These are phyloP conservation scores for Sericinus montela DNA, from an alignment of 2,888 invertebrate genomes.

Conservation along the genomic window DNA sequence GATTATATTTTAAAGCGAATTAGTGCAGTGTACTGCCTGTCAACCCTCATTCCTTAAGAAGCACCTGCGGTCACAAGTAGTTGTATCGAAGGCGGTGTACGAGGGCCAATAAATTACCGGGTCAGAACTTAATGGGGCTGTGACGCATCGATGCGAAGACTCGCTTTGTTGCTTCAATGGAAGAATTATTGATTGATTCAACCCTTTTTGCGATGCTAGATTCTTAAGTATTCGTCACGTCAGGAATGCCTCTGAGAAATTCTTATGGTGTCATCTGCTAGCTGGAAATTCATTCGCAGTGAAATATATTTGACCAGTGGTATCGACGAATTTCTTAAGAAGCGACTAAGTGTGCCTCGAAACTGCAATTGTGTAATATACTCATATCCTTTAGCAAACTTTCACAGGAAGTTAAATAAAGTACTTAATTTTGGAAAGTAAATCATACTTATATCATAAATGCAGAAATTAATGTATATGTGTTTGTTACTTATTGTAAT, in stretches of 20 bases:
- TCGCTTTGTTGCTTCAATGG: conserved; percentile 1
- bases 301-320: too few relatives aligned
- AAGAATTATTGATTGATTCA: conserved; percentile 2
- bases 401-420: too few relatives aligned
- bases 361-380: too few relatives aligned
- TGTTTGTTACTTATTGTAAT: too few relatives aligned
- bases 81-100: conserved; percentile 49
- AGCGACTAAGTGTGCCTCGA: too few relatives aligned
- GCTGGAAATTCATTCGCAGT: too few relatives aligned
- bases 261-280: background rate
- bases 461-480: too few relatives aligned
- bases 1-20: too few relatives aligned
- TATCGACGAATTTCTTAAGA: too few relatives aligned
- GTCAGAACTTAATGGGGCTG: conserved; percentile 61
- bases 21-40: conserved; percentile 11
- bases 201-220: background rate
- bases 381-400: too few relatives aligned
- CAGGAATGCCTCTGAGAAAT: background rate
- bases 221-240: background rate
- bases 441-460: too few relatives aligned
- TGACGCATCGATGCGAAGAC: conserved; percentile 41
- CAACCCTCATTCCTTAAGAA: conserved; percentile 64
- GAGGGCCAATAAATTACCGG: conserved; percentile 69
- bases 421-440: too few relatives aligned
- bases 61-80: conserved; percentile 74